These are phyloP conservation scores for Pipistrellus nathusii DNA, from an alignment of 2,797 vertebrate genomes.

Conservation along the genomic window DNA sequence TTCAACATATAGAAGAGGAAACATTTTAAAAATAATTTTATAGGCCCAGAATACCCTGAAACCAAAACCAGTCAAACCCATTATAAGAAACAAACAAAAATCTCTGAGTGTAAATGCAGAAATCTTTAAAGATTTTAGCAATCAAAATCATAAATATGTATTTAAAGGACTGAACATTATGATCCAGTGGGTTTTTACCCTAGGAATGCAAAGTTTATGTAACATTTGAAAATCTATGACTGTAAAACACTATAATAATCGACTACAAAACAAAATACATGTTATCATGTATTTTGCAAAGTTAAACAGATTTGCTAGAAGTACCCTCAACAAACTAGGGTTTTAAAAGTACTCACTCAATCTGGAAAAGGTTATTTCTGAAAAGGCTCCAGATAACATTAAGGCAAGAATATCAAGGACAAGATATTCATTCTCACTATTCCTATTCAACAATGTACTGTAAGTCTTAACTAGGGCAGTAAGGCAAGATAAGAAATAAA, in stretches of 20 bases:
- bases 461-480: not conserved
- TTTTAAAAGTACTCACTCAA: not conserved
- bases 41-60: not conserved
- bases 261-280: not conserved
- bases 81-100: not conserved
- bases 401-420: not conserved
- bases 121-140: not conserved
- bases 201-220: not conserved
- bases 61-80: not conserved
- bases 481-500: not conserved
- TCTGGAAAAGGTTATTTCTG: not conserved
- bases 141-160: conserved; percentile 7
- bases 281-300: not conserved
- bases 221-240: not conserved
- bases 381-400: not conserved
- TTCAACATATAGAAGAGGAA: not conserved
- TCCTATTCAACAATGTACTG: conserved; percentile 2
- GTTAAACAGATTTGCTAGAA: not conserved
- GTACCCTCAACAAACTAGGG: not conserved
- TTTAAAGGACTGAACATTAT: not conserved
- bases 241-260: not conserved
- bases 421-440: not conserved
- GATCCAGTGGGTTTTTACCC: not conserved
- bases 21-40: not conserved
- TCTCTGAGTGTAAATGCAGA: not conserved